Evolutionary conservation across 2,888 invertebrate genomes (phyloP).

Genomic region (Chouioia cunea): DNA sequence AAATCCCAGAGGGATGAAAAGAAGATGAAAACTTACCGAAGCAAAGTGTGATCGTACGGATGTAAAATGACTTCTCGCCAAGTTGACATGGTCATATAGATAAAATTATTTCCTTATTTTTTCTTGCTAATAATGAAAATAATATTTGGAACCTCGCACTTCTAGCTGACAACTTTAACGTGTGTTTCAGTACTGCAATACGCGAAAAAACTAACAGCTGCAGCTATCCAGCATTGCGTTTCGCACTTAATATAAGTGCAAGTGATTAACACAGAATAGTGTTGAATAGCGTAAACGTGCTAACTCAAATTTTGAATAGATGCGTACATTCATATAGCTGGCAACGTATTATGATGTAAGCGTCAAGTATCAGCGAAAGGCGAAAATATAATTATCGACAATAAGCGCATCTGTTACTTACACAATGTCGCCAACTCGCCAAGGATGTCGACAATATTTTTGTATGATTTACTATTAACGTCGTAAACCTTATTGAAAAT

Average conservation of each 20-base stretch:
- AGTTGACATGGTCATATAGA: too few species aligned
- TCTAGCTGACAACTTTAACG: background rate
- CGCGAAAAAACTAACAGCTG: constrained; percentile 6
- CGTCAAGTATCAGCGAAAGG: constrained; percentile 8
- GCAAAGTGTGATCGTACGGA: background rate
- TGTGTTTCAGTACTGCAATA: constrained; percentile 11
- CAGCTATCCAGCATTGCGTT: background rate
- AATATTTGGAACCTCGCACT: too few species aligned
- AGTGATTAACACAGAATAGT: constrained; percentile 29
- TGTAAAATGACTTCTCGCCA: too few species aligned
- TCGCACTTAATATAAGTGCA: constrained; percentile 12
- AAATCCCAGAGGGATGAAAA: background rate
- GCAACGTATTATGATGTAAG: constrained; percentile 22
- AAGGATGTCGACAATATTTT: background rate
- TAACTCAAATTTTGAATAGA: constrained; percentile 38
- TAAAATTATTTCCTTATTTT: too few species aligned
- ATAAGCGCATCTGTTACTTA: background rate
- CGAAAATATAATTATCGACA: constrained; percentile 17
- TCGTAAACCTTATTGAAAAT: background rate
- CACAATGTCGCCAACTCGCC: background rate
- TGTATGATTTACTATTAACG: background rate
- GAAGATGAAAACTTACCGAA: background rate
- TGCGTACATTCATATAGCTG: background rate
- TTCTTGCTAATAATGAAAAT: too few species aligned
- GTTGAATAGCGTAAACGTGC: constrained; percentile 15